A percentile compares a stretch with the other conserved stretches of the same genome.
Evolutionary conservation across 2,113 vertebrate genomes (phyloP).

Genomic region (Psittacus erithacus): DNA sequence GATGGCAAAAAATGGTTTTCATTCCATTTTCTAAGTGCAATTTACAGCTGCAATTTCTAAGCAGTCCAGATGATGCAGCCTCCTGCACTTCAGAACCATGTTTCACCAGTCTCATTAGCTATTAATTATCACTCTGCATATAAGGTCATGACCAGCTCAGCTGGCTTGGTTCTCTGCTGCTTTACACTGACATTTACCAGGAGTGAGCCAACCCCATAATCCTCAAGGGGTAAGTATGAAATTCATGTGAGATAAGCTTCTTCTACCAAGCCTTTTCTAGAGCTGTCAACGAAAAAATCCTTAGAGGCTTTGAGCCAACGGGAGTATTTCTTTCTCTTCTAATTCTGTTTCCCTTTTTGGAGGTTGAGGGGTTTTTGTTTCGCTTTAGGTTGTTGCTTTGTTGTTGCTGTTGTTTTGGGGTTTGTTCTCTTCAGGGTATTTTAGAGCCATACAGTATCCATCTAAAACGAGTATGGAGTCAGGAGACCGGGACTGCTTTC

Average conservation of each 20-base stretch:
- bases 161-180: neutral
- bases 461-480: neutral
- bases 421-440: neutral
- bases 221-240: neutral
- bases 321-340: neutral
- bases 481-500: neutral
- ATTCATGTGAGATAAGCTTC: neutral
- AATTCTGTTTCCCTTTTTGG: neutral
- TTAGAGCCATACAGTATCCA: neutral
- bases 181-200: neutral
- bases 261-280: neutral
- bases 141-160: conserved; percentile 2
- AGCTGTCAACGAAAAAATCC: neutral
- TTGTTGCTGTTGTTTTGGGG: neutral
- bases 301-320: neutral
- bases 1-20: neutral
- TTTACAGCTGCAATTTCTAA: neutral
- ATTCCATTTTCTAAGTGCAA: neutral
- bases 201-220: neutral
- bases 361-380: neutral
- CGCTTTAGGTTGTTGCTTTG: neutral
- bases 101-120: conserved; percentile 11
- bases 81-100: neutral
- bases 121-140: conserved; percentile 1
- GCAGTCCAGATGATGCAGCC: neutral